Conservation (phyloP, 2,113 vertebrate genomes). For the Triplophysa dalaica region DNA sequence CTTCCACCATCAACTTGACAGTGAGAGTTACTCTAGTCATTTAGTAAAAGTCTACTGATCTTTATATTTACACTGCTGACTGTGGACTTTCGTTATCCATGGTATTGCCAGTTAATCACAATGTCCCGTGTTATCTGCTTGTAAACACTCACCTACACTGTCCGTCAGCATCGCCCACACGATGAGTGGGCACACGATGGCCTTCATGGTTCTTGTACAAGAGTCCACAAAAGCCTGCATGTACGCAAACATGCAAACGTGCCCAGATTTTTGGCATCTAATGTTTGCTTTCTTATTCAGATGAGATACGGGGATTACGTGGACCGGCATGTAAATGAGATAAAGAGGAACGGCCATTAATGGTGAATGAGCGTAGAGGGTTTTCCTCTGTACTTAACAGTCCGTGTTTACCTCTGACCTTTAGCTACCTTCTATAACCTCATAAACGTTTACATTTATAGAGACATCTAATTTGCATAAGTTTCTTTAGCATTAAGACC, state of each 20-base stretch:
- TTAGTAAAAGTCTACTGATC: not conserved
- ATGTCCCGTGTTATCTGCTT: not conserved
- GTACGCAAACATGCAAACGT: not conserved
- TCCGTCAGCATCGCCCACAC: conserved; percentile 8
- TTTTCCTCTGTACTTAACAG: conserved; percentile 3
- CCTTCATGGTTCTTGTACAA: not conserved
- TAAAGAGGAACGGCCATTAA: not conserved
- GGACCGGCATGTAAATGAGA: not conserved
- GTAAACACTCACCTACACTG: conserved; percentile 22
- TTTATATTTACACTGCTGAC: not conserved
- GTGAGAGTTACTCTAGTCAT: conserved; percentile 4
- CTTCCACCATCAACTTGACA: not conserved
- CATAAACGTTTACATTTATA: not conserved
- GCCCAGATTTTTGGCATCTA: not conserved
- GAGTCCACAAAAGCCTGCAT: conserved; percentile 25
- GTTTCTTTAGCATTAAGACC: not conserved
- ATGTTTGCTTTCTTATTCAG: conserved; percentile 18
- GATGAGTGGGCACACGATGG: conserved; percentile 10
- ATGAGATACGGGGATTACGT: conserved; percentile 12
- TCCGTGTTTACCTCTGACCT: not conserved
- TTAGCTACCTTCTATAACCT: not conserved
- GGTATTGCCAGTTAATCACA: not conserved
- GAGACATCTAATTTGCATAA: not conserved
- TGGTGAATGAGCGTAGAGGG: not conserved
- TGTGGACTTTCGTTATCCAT: not conserved